Base-by-base conservation (phyloP, 2,797 vertebrate genomes). In the Macroramphosus scolopax region DNA sequence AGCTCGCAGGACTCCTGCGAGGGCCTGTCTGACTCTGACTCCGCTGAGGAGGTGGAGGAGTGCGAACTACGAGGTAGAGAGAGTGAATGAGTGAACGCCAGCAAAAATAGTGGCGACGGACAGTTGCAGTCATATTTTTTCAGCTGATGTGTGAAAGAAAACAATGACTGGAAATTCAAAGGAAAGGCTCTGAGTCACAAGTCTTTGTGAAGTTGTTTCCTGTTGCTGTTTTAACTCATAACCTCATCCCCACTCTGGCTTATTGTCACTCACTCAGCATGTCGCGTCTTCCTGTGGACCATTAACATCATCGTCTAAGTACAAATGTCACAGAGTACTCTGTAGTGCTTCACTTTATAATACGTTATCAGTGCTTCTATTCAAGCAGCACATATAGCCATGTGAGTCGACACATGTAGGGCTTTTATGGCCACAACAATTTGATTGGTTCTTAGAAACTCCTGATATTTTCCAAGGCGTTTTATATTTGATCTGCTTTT, bases 41-140 rank as follows among this genome's bases (percentile, higher is more conserved):
- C 95, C 0, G 87, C 83, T 0, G 94, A 95, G 47, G 96, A 97
- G 33, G 89, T 93, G 80, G 93, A 96, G 59, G 94, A 97, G 60
- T 91, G 90, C 0, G 93, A 95, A 77, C 89, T 94, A 28, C 89
- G 40, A 93, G 96, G 95, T 98, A 91, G 53, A 84, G 77, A 61
- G 17, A 40, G 43, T 51, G 31, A 31, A 47, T n/a, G 17, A 13
- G 53, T 57, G 9, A 18, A 29, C 15, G 3, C 0, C 3, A 5
- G 4, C 18, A 20, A 11, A n/a, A 29, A 4, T 29, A 10, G 28
- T 36, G 34, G 17, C 2, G 28, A 12, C 2, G 28, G 4, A 10
- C 28, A 29, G 28, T 29, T 12, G 4, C 28, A 29, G 28, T 12
- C 11, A 29, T 4, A 29, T 1, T 10, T 9, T 4, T 29, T 8